These are phyloP conservation scores for Spatulosminthurus flaviceps DNA, from an alignment of 2,888 invertebrate genomes.

Conservation along the genomic window DNA sequence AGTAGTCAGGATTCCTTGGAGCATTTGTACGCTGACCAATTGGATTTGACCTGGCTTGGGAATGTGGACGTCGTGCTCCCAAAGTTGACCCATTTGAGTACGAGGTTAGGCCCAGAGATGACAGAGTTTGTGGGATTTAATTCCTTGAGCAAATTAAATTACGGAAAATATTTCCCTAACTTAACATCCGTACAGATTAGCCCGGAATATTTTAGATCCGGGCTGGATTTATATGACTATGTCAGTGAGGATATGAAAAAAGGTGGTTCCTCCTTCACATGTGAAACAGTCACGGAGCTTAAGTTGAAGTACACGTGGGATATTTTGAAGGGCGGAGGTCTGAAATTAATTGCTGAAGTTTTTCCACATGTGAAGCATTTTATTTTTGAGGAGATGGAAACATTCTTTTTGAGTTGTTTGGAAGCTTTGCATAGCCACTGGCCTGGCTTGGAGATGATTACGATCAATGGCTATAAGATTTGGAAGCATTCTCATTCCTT, in stretches of 20 bases:
- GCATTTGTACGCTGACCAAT: not conserved
- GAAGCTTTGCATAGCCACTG: not conserved
- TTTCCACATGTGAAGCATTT: not conserved
- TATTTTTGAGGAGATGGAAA: conserved; percentile 2
- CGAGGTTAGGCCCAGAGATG: not conserved
- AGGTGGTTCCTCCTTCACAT: not conserved
- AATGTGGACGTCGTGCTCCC: not conserved
- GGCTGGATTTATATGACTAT: not conserved
- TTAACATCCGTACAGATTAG: not conserved
- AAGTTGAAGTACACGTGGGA: not conserved
- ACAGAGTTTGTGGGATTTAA: not conserved
- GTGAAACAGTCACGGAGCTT: not conserved
- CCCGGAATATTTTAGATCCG: not conserved
- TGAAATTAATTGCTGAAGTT: not conserved
- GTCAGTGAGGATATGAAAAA: not conserved
- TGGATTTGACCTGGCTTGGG: not conserved
- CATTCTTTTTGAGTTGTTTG: not conserved
- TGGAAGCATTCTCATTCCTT: not conserved
- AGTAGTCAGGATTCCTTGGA: not conserved
- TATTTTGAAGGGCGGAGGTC: not conserved
- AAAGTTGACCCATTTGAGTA: not conserved
- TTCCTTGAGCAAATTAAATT: not conserved
- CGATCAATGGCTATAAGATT: not conserved
- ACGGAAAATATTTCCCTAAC: not conserved
- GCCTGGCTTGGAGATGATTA: not conserved